Evolutionary conservation across 1,140 invertebrate species (phyloP), one percentile per base, ranked within the genome.

Genomic region (Phortica variegata): DNA sequence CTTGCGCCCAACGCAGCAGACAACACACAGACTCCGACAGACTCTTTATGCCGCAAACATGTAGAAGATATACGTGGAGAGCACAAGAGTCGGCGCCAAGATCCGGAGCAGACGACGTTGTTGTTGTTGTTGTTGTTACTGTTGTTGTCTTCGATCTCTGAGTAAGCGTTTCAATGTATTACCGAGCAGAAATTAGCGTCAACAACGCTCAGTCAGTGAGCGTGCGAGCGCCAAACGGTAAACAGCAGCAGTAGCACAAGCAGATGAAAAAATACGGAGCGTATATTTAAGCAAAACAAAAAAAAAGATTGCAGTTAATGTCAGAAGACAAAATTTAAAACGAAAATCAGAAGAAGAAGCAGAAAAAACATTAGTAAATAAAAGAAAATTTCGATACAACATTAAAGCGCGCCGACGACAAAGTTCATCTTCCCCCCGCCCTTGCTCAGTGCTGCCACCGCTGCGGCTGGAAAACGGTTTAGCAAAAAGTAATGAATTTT

Each of bases 201-300:
- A n/a, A n/a, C n/a, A n/a, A n/a, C n/a, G n/a, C n/a, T n/a, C n/a
- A 26, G 23, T 47, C 29, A 68, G 63, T 68, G 60, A 68, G 52
- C 48, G 45, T 46, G 54, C 63, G 57, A 69, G 65, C 54, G 63
- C 65, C 63, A 57, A 63, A 68, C 63, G 52, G 63, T 68, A 68
- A 68, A 63, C 63, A 65, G 54, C 61, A 60, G 51, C 49, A 44
- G 53, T 53, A 57, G 50, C 46, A 33, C 23, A n/a, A n/a, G n/a
- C n/a, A 26, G 23, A 5, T 26, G 23, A 26, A 26, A 26, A 48
- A 33, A 43, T 43, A 47, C 57, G 26, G 43, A 50, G 32, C 43
- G 20, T 38, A 17, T n/a, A n/a, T n/a, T 26, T 26, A 26, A 36
- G 31, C 33, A 42, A 49, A 32, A 15, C 39, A 34, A 49, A 47